phyloP scores from a whole-genome alignment of 2,888 invertebrate genomes.

The Antitype chi region DNA sequence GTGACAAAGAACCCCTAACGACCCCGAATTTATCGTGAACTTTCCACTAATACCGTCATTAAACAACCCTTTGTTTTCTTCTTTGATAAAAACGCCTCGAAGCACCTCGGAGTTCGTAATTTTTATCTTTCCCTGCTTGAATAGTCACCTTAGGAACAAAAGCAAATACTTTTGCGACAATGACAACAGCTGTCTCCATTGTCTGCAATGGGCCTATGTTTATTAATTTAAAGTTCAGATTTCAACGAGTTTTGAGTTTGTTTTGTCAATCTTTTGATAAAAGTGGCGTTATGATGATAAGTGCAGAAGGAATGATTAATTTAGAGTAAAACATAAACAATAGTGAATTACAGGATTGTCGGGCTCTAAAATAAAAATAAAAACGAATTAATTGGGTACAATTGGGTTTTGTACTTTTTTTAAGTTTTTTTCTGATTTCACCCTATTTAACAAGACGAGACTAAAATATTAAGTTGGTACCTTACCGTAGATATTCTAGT shows the following conservation, averaged over 20 bases:
- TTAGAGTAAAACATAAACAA: neutral
- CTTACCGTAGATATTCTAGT: no score
- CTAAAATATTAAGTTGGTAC: no score
- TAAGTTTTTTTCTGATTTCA: no score
- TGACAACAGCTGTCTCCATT: constrained; percentile 76
- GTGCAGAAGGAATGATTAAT: constrained; percentile 17
- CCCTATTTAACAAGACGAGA: no score
- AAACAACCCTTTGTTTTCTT: constrained; percentile 89
- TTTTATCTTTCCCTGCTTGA: constrained; percentile 87
- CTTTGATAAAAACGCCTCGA: constrained; percentile 88
- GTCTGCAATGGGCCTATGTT: constrained; percentile 68
- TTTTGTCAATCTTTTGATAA: constrained; percentile 47
- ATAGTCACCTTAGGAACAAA: constrained; percentile 82
- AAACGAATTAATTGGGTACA: no score
- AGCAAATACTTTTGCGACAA: constrained; percentile 80
- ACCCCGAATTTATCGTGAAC: constrained; percentile 89
- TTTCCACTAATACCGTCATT: constrained; percentile 89
- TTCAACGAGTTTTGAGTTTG: constrained; percentile 50
- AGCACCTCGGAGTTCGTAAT: constrained; percentile 85
- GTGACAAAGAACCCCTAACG: constrained; percentile 88
- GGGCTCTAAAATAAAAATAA: no score
- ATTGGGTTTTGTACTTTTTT: no score
- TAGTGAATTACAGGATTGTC: no score
- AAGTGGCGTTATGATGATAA: constrained; percentile 45
- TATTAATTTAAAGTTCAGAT: constrained; percentile 66